These are phyloP conservation scores for Acridotheres tristis DNA, from an alignment of 2,797 vertebrate species.

Conservation along the genomic window DNA sequence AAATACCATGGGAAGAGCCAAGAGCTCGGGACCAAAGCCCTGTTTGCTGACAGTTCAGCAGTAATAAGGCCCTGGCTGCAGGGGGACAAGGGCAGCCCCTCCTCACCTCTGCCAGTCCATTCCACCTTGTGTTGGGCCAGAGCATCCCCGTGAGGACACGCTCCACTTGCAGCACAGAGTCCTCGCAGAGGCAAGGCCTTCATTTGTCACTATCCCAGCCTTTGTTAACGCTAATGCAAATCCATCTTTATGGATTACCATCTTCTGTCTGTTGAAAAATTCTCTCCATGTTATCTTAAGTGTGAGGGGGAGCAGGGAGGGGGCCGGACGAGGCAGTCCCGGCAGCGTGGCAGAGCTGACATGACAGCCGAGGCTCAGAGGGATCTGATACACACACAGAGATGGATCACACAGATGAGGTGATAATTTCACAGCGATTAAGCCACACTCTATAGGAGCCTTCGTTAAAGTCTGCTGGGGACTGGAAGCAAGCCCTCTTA, in stretches of 20 bases:
- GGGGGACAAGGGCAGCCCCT: background rate
- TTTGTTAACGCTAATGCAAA: constrained; percentile 22
- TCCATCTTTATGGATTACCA: constrained; percentile 7
- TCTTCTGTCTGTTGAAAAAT: background rate
- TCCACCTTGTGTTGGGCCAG: background rate
- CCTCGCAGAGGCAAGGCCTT: background rate
- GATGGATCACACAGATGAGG: constrained; percentile 51
- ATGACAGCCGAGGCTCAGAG: background rate
- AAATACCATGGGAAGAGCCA: background rate
- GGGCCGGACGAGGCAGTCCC: background rate
- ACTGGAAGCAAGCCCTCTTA: background rate
- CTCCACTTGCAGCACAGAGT: accelerated
- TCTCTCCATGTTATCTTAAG: constrained; percentile 12
- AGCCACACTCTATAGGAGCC: constrained; percentile 29
- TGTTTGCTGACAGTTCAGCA: background rate
- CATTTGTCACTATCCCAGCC: background rate
- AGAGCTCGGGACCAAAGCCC: background rate
- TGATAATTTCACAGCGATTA: constrained; percentile 59
- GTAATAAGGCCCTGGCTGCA: background rate
- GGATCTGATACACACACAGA: constrained; percentile 24
- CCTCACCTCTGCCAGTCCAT: background rate
- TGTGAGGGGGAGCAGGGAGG: background rate
- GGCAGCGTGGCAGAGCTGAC: background rate
- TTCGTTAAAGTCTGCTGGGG: constrained; percentile 38
- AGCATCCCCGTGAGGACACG: background rate